A percentile compares a stretch with the other conserved stretches of the same genome.
Evolutionary conservation across 2,797 vertebrate species (phyloP).

Genomic region (Poliocrania exsul): DNA sequence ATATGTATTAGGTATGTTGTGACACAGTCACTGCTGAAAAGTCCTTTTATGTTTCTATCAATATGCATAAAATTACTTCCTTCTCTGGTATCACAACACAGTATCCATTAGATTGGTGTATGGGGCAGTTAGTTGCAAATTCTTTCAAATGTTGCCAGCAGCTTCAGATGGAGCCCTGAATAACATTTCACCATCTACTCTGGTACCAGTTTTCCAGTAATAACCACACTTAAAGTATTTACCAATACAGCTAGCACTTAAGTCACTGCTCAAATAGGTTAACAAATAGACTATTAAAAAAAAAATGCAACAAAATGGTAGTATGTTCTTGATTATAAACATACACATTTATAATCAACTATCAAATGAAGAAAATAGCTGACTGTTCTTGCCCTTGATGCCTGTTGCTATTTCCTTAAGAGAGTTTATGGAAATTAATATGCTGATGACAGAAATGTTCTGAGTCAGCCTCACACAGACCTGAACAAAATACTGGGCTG

Average conservation of each 20-base stretch:
- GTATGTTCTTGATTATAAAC: background rate
- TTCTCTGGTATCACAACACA: background rate
- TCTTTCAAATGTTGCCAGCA: background rate
- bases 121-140: background rate
- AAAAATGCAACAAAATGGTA: background rate
- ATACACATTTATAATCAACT: background rate
- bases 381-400: background rate
- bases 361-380: background rate
- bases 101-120: accelerated
- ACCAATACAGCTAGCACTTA: background rate
- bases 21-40: background rate
- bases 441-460: background rate
- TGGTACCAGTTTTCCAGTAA: background rate
- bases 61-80: background rate
- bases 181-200: background rate
- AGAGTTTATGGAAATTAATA: background rate
- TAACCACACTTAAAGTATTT: background rate
- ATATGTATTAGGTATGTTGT: background rate
- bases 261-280: background rate
- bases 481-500: background rate
- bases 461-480: background rate
- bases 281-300: background rate
- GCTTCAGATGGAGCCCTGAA: background rate
- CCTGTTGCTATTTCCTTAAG: background rate
- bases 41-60: background rate